Conservation (phyloP, 2,797 vertebrate genomes). For the Holocentrus rufus region DNA sequence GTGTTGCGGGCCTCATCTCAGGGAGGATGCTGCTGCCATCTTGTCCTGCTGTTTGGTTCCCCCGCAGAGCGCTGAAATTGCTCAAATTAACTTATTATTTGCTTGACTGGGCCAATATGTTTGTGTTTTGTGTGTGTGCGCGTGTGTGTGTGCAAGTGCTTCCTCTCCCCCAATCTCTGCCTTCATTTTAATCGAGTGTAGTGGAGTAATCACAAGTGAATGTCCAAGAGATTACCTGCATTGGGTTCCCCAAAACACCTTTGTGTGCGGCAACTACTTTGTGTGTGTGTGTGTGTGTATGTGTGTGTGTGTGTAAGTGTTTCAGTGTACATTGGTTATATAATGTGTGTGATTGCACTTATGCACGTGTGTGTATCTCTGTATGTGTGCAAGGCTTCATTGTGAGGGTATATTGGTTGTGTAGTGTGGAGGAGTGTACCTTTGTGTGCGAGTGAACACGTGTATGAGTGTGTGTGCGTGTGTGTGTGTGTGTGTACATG, state of each 20-base stretch:
- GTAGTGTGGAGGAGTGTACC: slow-evolving; percentile 27
- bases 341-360: slow-evolving; percentile 34
- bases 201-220: slow-evolving; percentile 75
- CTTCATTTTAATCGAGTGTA: slow-evolving; percentile 80
- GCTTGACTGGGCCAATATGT: slow-evolving; percentile 88
- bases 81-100: slow-evolving; percentile 91
- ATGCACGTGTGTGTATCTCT: slow-evolving; percentile 24
- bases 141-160: slow-evolving; percentile 57
- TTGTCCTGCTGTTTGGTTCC: slow-evolving; percentile 82
- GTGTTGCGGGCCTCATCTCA: slow-evolving; percentile 69
- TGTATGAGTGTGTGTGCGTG: slow-evolving; percentile 30
- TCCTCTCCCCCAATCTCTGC: slow-evolving; percentile 53
- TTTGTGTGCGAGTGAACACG: neutral
- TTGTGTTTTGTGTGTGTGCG: slow-evolving; percentile 80
- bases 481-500: slow-evolving; percentile 14
- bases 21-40: slow-evolving; percentile 75
- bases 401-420: slow-evolving; percentile 34
- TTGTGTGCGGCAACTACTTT: slow-evolving; percentile 49
- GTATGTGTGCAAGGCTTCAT: slow-evolving; percentile 14
- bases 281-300: slow-evolving; percentile 20
- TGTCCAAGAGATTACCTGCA: slow-evolving; percentile 74
- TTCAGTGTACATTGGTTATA: slow-evolving; percentile 28
- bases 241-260: slow-evolving; percentile 60
- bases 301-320: neutral
- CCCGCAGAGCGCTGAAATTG: slow-evolving; percentile 85